These are phyloP conservation scores for Pluvianellus socialis DNA, from an alignment of 2,113 vertebrate species.

Conservation along the genomic window DNA sequence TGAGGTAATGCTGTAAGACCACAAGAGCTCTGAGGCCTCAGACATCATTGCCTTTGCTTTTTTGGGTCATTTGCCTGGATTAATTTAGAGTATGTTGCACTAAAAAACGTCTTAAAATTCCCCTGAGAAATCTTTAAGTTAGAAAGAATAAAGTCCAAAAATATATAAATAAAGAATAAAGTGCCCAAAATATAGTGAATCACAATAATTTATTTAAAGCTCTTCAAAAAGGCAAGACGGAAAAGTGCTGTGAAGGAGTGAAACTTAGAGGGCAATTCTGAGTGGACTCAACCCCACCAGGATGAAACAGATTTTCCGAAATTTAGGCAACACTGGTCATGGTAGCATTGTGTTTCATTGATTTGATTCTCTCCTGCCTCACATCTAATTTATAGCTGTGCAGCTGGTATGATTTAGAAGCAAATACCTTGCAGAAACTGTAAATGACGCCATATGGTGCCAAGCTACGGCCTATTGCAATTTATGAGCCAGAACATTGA, in stretches of 20 bases:
- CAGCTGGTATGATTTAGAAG: conserved; percentile 5
- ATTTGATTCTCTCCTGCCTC: neutral
- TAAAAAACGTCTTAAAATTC: neutral
- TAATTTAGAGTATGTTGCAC: neutral
- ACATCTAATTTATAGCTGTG: neutral
- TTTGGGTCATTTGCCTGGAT: neutral
- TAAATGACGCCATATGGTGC: neutral
- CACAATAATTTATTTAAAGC: neutral
- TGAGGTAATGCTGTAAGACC: neutral
- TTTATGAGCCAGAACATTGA: neutral
- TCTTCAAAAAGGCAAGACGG: neutral
- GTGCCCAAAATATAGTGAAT: neutral
- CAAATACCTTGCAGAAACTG: conserved; percentile 10
- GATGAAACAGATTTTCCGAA: neutral
- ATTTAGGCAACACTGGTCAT: neutral
- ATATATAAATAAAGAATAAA: too few relatives aligned
- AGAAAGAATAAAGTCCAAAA: neutral
- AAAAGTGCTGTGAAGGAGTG: neutral
- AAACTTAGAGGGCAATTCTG: neutral
- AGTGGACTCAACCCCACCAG: neutral
- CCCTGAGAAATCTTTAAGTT: neutral
- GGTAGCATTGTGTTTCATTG: neutral
- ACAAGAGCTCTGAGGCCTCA: neutral
- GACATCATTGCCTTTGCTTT: neutral
- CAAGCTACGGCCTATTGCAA: neutral